These are phyloP conservation scores for Aleadryas rufinucha DNA, from an alignment of 2,113 vertebrate species.

Conservation along the genomic window DNA sequence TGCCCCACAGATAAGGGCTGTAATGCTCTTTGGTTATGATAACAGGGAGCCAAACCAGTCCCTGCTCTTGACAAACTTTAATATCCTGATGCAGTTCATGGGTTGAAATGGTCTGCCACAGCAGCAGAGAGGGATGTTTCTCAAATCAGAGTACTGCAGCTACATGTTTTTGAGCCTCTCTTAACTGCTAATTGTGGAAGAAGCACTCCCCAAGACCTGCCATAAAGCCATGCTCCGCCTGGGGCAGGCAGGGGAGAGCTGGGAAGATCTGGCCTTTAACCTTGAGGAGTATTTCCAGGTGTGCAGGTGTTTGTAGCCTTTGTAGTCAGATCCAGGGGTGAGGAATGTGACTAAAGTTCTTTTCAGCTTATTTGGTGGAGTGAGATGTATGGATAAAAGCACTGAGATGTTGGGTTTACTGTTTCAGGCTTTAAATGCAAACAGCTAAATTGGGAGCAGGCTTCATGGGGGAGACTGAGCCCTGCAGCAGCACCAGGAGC, in stretches of 20 bases:
- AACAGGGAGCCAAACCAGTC: not conserved
- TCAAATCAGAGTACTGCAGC: not conserved
- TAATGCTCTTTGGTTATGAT: not conserved
- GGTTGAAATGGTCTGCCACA: not conserved
- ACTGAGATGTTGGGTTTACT: accelerated
- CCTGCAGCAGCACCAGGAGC: not conserved
- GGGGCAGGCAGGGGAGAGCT: not conserved
- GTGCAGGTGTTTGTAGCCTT: not conserved
- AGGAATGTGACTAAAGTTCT: not conserved
- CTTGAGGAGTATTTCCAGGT: not conserved
- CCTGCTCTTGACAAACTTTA: not conserved
- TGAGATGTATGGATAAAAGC: not conserved
- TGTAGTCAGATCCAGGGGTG: not conserved
- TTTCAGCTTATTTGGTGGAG: not conserved
- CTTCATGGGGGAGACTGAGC: not conserved
- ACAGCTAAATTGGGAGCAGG: not conserved
- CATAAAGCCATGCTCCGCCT: accelerated
- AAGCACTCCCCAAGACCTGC: not conserved
- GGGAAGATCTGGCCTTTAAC: not conserved
- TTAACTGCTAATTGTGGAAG: not conserved
- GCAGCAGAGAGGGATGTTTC: not conserved
- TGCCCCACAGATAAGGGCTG: not conserved
- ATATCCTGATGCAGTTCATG: not conserved
- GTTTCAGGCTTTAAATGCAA: not conserved
- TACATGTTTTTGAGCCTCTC: not conserved